These are phyloP conservation scores for Fulica atra DNA, from an alignment of 2,113 vertebrate genomes.

Conservation along the genomic window DNA sequence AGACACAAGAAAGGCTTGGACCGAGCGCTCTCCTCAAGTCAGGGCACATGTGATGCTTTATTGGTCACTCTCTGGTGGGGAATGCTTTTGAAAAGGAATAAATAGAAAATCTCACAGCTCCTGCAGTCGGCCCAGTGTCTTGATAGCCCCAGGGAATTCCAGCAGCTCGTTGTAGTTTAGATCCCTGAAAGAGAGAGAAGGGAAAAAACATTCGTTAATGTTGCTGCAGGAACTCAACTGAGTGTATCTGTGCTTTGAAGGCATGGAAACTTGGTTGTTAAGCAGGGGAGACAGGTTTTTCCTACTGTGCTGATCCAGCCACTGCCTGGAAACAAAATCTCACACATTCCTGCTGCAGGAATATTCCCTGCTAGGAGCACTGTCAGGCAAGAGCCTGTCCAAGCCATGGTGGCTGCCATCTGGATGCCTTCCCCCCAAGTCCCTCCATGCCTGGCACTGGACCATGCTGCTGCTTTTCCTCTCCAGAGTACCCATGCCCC, in stretches of 20 bases:
- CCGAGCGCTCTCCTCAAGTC: neutral
- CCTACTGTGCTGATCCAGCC: neutral
- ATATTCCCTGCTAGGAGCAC: neutral
- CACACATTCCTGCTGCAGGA: neutral
- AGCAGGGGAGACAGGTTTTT: slow-evolving; percentile 38
- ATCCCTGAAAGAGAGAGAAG: slow-evolving; percentile 79
- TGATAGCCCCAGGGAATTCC: slow-evolving; percentile 92
- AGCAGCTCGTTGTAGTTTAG: slow-evolving; percentile 92
- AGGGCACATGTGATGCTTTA: rapidly evolving
- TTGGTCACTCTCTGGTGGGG: neutral
- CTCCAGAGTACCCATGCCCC: neutral
- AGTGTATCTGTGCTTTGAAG: slow-evolving; percentile 26
- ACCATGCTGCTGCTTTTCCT: neutral
- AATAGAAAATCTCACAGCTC: slow-evolving; percentile 87
- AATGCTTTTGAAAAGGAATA: slow-evolving; percentile 3
- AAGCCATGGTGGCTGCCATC: neutral
- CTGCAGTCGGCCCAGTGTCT: slow-evolving; percentile 90
- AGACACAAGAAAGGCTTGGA: neutral
- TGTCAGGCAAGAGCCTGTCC: neutral
- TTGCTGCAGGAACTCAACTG: neutral
- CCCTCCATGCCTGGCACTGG: neutral
- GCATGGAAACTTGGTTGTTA: slow-evolving; percentile 39
- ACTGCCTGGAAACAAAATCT: slow-evolving; percentile 44
- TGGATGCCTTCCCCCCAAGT: neutral
- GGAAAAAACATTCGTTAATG: slow-evolving; percentile 21